A percentile compares a stretch with the other conserved stretches of the same genome.
Evolutionary conservation across 2,797 vertebrate genomes (phyloP).

Genomic region (Cichlasoma orientale): DNA sequence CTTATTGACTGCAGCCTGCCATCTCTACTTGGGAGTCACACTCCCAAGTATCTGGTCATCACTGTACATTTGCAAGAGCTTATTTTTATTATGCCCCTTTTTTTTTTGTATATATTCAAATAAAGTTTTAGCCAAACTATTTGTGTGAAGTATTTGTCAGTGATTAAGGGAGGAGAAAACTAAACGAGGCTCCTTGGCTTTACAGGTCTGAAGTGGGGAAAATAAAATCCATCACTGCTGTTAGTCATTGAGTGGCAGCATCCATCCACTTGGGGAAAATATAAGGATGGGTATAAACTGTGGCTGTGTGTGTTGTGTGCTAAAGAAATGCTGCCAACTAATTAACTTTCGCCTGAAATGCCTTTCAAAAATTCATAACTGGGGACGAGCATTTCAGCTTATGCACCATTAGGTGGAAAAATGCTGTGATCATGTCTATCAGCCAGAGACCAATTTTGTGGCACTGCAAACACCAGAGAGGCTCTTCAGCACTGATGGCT

Average conservation of each 20-base stretch:
- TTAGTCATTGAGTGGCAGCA: background rate
- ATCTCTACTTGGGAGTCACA: background rate
- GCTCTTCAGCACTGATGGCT: background rate
- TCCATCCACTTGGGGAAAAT: background rate
- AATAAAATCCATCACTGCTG: background rate
- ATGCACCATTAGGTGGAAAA: background rate
- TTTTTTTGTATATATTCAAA: background rate
- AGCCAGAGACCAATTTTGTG: background rate
- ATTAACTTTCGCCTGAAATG: background rate
- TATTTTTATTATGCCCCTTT: background rate
- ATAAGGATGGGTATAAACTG: background rate
- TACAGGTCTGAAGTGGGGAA: background rate
- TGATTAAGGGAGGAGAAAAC: background rate
- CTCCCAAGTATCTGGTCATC: background rate
- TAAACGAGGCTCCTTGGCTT: background rate
- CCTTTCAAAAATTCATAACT: background rate
- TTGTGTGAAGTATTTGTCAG: background rate
- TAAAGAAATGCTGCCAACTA: background rate
- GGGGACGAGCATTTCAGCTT: background rate
- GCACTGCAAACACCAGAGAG: background rate
- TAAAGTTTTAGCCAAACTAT: slow-evolving; percentile 27
- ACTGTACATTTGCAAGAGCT: background rate
- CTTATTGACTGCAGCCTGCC: background rate
- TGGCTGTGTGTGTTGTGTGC: background rate
- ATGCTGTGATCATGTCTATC: background rate